phyloP scores from a whole-genome alignment of 1,140 invertebrate genomes.

The Drosophila subobscura region DNA sequence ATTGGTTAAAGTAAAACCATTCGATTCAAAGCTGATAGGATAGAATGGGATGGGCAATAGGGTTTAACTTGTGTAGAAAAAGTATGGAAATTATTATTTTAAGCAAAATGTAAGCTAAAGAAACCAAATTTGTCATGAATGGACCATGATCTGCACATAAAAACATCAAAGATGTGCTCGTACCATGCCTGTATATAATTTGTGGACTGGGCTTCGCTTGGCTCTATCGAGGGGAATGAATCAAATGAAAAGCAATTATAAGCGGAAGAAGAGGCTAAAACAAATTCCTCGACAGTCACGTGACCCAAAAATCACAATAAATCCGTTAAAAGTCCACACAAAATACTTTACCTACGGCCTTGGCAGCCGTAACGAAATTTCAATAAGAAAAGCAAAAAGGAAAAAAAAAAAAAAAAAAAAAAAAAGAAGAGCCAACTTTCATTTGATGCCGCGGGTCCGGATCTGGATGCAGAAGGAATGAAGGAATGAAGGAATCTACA shows the following conservation, averaged over 20 bases:
- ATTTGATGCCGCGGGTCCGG: slow-evolving; percentile 23
- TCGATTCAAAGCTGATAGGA: no score
- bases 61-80: no score
- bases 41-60: no score
- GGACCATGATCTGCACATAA: no score
- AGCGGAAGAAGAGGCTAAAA: slow-evolving; percentile 4
- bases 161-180: no score
- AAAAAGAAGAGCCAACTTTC: slow-evolving; percentile 12
- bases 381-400: slow-evolving; percentile 49
- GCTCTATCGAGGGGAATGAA: slow-evolving; percentile 43
- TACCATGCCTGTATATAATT: not conserved
- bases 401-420: slow-evolving; percentile 14
- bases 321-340: slow-evolving; percentile 64
- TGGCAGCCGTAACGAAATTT: slow-evolving; percentile 49
- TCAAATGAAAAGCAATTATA: slow-evolving; percentile 75
- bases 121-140: no score
- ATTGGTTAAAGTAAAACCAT: no score
- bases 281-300: slow-evolving; percentile 70
- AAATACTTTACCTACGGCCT: slow-evolving; percentile 51
- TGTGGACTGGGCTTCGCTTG: slow-evolving; percentile 10
- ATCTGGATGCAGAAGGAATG: slow-evolving; percentile 17
- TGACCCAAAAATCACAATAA: slow-evolving; percentile 78
- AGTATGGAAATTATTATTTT: no score
- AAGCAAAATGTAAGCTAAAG: no score
- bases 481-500: slow-evolving; percentile 18